Conservation (phyloP, 2,888 invertebrate species). For the Nematopogon swammerdamellus region DNA sequence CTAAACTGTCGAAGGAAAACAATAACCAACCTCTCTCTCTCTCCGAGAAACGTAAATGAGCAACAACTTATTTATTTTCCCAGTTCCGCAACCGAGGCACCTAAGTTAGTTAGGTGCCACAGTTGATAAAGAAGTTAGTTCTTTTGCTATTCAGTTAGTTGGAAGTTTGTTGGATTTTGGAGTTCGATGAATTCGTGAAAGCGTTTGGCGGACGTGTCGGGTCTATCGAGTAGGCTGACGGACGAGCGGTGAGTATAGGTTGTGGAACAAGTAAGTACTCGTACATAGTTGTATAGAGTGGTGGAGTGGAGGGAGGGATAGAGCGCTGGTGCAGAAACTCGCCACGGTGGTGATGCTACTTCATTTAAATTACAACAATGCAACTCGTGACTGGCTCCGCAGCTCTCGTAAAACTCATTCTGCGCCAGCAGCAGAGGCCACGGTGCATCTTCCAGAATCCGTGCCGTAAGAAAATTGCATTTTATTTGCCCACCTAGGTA, state of each 20-base stretch:
- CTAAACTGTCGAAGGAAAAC: too few species aligned
- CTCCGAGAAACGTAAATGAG: too few species aligned
- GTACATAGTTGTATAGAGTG: too few species aligned
- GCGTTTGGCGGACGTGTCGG: neutral
- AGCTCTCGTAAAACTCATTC: neutral
- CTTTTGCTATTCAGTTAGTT: neutral
- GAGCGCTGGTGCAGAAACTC: neutral
- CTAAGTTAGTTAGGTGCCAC: too few species aligned
- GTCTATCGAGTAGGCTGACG: neutral
- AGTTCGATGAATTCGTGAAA: neutral
- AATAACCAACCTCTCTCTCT: too few species aligned
- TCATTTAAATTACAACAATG: slow-evolving; percentile 44
- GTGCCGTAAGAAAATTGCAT: slow-evolving; percentile 34
- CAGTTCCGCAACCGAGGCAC: too few species aligned
- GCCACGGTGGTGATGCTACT: slow-evolving; percentile 10
- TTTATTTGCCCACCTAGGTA: slow-evolving; percentile 30
- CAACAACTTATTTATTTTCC: too few species aligned
- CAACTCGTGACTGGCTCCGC: slow-evolving; percentile 25
- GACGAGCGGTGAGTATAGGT: too few species aligned
- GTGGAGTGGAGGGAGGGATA: too few species aligned
- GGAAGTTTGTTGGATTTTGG: neutral
- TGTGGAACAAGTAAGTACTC: too few species aligned
- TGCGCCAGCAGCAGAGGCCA: neutral
- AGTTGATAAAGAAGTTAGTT: too few species aligned
- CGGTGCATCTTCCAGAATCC: neutral